These are phyloP conservation scores for Polyommatus iphigenia DNA, from an alignment of 2,888 invertebrate genomes.

Conservation along the genomic window DNA sequence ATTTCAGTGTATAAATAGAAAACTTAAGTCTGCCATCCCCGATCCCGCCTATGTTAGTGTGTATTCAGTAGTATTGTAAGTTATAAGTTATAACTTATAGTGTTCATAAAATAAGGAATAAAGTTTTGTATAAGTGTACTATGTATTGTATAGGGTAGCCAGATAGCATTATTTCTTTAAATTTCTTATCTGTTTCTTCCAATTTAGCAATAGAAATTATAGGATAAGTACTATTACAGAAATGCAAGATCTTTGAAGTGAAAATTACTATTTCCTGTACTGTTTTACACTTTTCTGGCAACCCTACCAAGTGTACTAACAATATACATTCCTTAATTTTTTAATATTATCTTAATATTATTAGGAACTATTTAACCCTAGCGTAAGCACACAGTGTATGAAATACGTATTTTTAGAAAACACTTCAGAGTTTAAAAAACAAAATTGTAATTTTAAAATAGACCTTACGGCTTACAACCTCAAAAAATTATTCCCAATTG, in stretches of 20 bases:
- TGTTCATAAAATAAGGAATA: conserved; percentile 16
- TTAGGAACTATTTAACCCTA: conserved; percentile 11
- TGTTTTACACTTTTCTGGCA: not conserved
- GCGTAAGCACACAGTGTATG: conserved; percentile 13
- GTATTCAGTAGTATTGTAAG: conserved; percentile 9
- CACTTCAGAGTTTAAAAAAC: not conserved
- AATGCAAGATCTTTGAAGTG: not conserved
- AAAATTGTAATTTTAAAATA: conserved; percentile 21
- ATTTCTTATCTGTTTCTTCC: not conserved
- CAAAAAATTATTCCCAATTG: not conserved
- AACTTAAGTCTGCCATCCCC: conserved; percentile 14
- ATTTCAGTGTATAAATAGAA: conserved; percentile 9
- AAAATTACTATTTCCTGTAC: not conserved
- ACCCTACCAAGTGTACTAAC: not conserved
- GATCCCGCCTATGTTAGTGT: conserved; percentile 15
- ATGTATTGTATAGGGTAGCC: conserved; percentile 1
- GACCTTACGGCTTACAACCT: not conserved
- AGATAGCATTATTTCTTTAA: not conserved
- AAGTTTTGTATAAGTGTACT: not conserved
- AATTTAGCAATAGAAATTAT: not conserved
- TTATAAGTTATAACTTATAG: conserved; percentile 7
- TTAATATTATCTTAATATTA: not conserved
- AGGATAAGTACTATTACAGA: not conserved
- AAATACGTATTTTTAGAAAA: conserved; percentile 25
- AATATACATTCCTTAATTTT: conserved; percentile 13